Evolutionary conservation across 2,113 vertebrate genomes (phyloP), one percentile per base, ranked within the genome.

Genomic region (Otus sunia): DNA sequence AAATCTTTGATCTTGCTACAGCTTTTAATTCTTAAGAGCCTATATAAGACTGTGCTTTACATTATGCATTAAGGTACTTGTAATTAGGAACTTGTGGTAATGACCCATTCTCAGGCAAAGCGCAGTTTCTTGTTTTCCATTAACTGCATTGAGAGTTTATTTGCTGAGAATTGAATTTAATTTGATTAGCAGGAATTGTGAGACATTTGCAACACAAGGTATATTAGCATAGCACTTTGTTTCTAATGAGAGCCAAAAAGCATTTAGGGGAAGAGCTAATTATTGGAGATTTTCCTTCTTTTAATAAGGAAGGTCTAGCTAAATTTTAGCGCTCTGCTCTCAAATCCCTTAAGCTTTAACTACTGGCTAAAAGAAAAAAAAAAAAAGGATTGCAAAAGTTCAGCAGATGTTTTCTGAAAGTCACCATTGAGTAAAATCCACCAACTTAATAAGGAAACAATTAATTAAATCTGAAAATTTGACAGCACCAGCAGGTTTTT

Each of bases 171-270:
- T 94, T 96, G 97, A 94, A 94, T 97, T 98, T 97, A 97, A 98
- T 98, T 98, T 97, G 98, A 98, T 98, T 98, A 98, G 97, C 96
- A 97, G 96, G 97, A 98, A 98, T 97, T 96, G 97, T 92, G 97
- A 98, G 97, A 96, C 97, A 86, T 97, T 97, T 95, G 91, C 97
- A 97, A 96, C 97, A 97, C 97, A 97, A 98, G 97, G 98, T 98
- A 96, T 97, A 98, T 98, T 98, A 98, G 96, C 97, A 95, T 95
- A 97, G 97, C 37, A 86, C 97, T 98, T 97, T 49, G 78, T 94
- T 94, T 95, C 94, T 98, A 98, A 98, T 97, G 97, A 98, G 95
- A 97, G 91, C 95, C 95, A 97, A 96, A 97, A 98, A 97, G 96
- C 97, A 96, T 97, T 98, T 97, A 97, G 87, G 76, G 93, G 90